These are phyloP conservation scores for Heterohyrax brucei DNA, from an alignment of 2,797 vertebrate species.

Conservation along the genomic window DNA sequence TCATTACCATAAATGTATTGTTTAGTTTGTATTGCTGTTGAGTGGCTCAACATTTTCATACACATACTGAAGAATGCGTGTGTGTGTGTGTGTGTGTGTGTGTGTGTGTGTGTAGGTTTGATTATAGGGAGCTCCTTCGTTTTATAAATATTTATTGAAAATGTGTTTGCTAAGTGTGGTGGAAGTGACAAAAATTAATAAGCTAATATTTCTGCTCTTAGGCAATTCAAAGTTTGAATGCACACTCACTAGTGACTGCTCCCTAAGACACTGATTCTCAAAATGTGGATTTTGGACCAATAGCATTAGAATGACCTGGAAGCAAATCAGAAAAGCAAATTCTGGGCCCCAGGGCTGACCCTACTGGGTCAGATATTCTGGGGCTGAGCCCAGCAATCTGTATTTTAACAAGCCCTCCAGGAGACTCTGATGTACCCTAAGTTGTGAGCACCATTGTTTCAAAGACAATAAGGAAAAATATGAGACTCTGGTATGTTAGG, in stretches of 20 bases:
- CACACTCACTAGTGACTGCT: background rate
- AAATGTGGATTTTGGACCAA: background rate
- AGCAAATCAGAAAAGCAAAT: constrained; percentile 32
- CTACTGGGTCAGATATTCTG: background rate
- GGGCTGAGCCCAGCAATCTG: background rate
- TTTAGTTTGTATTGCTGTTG: constrained; percentile 28
- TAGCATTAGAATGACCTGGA: background rate
- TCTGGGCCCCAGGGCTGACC: background rate
- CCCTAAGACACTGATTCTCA: background rate
- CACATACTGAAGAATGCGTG: background rate
- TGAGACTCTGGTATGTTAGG: background rate
- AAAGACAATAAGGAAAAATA: constrained; percentile 22
- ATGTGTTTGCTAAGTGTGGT: background rate
- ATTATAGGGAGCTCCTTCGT: background rate
- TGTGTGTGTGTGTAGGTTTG: background rate
- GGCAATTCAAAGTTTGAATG: background rate
- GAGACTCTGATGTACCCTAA: background rate
- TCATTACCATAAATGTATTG: constrained; percentile 9
- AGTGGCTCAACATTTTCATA: background rate
- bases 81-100: background rate
- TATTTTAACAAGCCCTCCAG: background rate
- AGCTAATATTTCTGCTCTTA: background rate
- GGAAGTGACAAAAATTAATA: background rate
- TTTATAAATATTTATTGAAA: constrained; percentile 40
- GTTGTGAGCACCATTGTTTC: background rate